phyloP scores from a whole-genome alignment of 2,113 vertebrate genomes.

The Typhlomys cinereus region DNA sequence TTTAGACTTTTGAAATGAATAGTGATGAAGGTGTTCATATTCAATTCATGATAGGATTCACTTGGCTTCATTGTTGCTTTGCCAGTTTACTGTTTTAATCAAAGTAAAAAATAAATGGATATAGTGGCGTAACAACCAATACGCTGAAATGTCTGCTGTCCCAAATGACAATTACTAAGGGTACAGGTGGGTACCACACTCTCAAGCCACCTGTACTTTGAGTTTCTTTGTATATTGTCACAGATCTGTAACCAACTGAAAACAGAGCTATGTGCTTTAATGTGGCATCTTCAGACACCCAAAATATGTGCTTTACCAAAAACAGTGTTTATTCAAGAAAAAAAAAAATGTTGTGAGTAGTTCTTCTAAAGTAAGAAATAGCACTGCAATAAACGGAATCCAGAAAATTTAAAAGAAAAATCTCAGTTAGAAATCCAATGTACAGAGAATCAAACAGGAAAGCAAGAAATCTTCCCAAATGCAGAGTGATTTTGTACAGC shows the following conservation, averaged over 20 bases:
- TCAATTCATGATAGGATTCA: conserved; percentile 1
- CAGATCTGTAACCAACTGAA: conserved; percentile 10
- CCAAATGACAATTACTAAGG: conserved; percentile 22
- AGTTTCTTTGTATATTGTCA: background rate
- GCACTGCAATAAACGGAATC: conserved; percentile 52
- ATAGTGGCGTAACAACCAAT: background rate
- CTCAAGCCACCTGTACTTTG: background rate
- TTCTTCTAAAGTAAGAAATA: conserved; percentile 48
- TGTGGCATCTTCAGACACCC: conserved; percentile 16
- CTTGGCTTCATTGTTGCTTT: conserved; percentile 23
- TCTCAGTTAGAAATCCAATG: conserved; percentile 63
- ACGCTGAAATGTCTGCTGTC: conserved; percentile 26
- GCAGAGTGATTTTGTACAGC: conserved; percentile 34
- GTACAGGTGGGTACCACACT: background rate
- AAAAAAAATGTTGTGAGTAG: background rate
- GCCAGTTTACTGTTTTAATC: conserved; percentile 45
- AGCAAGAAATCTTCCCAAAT: conserved; percentile 18
- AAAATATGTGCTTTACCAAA: conserved; percentile 14
- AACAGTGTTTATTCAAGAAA: conserved; percentile 41
- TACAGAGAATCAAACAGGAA: background rate
- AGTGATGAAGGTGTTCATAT: background rate
- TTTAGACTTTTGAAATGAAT: conserved; percentile 29
- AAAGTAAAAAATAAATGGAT: background rate
- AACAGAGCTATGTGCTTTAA: conserved; percentile 13
- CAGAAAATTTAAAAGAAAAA: conserved; percentile 49